These are phyloP conservation scores for Morone saxatilis DNA, from an alignment of 2,113 vertebrate species.

Conservation along the genomic window DNA sequence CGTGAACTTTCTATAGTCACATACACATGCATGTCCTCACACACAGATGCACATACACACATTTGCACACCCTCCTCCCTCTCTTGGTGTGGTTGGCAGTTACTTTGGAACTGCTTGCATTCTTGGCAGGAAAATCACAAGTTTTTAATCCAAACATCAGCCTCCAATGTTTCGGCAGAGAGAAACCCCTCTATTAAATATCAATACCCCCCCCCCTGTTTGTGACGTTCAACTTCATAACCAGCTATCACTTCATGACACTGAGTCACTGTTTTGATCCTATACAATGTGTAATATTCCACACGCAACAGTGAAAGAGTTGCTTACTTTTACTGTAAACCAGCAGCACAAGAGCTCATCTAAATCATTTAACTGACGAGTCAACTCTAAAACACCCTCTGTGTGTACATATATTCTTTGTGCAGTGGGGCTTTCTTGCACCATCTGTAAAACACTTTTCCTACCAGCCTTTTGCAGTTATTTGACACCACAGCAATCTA, in stretches of 20 bases:
- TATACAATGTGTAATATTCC: background rate
- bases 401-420: background rate
- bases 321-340: conserved; percentile 8
- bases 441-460: conserved; percentile 29
- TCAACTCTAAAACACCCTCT: background rate
- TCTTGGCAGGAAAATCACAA: conserved; percentile 76
- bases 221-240: conserved; percentile 23
- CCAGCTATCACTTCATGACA: conserved; percentile 11
- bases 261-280: conserved; percentile 10
- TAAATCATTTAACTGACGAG: background rate
- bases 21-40: conserved; percentile 69
- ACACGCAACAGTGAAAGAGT: background rate
- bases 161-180: conserved; percentile 78
- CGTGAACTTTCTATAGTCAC: conserved; percentile 74
- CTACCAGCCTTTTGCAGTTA: conserved; percentile 16
- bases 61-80: conserved; percentile 41
- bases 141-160: conserved; percentile 79
- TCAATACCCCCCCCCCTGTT: conserved; percentile 61
- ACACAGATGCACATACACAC: conserved; percentile 22
- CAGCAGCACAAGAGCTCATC: background rate
- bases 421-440: conserved; percentile 3
- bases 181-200: conserved; percentile 86
- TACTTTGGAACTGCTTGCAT: conserved; percentile 83
- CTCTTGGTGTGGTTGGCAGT: conserved; percentile 72
- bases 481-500: conserved; percentile 36